phyloP scores from a whole-genome alignment of 2,888 invertebrate species.

The Troilus luridus region DNA sequence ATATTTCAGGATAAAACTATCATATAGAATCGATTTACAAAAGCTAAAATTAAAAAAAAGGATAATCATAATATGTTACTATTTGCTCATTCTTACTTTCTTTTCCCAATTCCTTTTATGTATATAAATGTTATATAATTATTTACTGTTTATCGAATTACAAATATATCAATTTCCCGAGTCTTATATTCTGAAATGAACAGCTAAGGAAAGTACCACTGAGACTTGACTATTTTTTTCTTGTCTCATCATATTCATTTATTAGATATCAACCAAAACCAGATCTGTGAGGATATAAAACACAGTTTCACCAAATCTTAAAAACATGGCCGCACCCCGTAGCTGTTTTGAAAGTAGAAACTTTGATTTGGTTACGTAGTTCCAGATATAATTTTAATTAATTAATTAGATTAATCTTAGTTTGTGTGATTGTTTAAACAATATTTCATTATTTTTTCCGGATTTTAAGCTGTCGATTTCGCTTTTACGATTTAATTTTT shows the following conservation, averaged over 20 bases:
- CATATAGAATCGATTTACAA: too few species aligned
- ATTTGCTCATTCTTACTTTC: too few species aligned
- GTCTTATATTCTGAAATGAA: neutral
- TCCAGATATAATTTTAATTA: neutral
- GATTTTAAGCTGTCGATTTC: too few species aligned
- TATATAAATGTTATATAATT: too few species aligned
- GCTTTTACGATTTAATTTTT: too few species aligned
- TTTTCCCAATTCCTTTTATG: too few species aligned
- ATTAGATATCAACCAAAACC: neutral
- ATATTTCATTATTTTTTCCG: neutral
- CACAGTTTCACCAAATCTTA: conserved; percentile 7
- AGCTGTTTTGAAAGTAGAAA: neutral
- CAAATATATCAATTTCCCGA: neutral
- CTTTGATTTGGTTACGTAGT: neutral
- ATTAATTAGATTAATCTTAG: neutral
- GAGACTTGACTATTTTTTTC: neutral
- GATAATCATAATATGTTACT: too few species aligned
- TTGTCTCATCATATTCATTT: conserved; percentile 7
- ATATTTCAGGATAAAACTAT: too few species aligned
- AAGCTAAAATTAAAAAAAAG: too few species aligned
- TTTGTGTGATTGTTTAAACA: neutral
- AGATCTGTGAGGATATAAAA: conserved; percentile 15
- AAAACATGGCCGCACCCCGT: neutral
- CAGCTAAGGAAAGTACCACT: neutral
- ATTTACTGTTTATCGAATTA: too few species aligned